A percentile compares a stretch with the other conserved stretches of the same genome.
Conservation (phyloP, 2,113 vertebrate genomes). For the Pteruthius melanotis region DNA sequence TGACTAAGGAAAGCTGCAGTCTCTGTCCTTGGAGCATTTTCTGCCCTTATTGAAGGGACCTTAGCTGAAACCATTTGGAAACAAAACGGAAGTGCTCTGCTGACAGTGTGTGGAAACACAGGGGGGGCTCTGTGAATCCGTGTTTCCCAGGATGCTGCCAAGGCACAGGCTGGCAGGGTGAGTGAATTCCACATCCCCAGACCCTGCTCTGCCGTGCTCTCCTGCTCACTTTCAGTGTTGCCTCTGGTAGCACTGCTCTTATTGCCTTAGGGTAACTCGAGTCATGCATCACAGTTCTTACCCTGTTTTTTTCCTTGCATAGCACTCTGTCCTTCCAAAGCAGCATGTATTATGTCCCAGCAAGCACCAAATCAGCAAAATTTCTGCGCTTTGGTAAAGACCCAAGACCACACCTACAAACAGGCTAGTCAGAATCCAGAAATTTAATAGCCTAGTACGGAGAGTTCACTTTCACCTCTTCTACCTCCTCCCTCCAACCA, state of each 20-base stretch:
- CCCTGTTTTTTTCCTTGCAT: background rate
- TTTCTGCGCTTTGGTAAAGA: background rate
- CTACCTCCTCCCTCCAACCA: background rate
- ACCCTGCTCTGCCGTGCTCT: background rate
- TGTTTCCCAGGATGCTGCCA: background rate
- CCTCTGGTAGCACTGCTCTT: background rate
- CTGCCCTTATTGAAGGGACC: background rate
- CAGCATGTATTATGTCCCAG: background rate
- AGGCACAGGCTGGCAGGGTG: background rate
- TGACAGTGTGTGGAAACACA: background rate
- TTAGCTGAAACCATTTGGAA: slow-evolving; percentile 10
- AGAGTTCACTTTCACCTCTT: slow-evolving; percentile 1
- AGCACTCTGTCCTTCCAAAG: background rate
- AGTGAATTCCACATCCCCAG: background rate
- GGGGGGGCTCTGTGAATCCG: background rate
- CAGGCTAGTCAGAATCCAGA: background rate
- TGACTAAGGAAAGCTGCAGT: slow-evolving; percentile 7
- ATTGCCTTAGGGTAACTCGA: background rate
- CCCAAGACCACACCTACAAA: background rate
- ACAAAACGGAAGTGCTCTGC: background rate
- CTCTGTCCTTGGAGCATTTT: background rate
- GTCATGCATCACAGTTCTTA: background rate
- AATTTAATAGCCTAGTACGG: background rate
- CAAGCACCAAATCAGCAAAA: background rate
- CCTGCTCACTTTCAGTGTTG: background rate